phyloP scores from a whole-genome alignment of 2,797 vertebrate species.

The Podargus strigoides region DNA sequence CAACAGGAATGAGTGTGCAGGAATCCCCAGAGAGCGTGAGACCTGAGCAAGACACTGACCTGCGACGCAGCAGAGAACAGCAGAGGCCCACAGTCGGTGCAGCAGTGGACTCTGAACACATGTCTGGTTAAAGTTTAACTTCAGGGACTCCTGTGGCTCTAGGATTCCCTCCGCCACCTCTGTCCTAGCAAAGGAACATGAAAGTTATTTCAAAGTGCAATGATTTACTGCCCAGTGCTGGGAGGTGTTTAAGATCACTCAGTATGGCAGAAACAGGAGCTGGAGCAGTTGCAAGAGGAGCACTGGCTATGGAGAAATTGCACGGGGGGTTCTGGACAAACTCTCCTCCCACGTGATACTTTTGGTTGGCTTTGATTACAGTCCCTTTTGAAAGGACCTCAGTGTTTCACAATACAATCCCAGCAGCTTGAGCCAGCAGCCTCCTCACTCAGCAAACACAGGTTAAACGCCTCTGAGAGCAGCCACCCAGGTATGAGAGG shows the following conservation, averaged over 20 bases:
- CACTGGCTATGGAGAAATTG: background rate
- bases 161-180: slow-evolving; percentile 89
- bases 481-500: background rate
- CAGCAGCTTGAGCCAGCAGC: background rate
- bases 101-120: slow-evolving; percentile 87
- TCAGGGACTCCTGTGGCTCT: slow-evolving; percentile 86
- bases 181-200: slow-evolving; percentile 71
- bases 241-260: background rate
- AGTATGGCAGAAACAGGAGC: background rate
- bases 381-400: background rate
- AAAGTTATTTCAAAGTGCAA: background rate
- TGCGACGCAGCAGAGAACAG: slow-evolving; percentile 79
- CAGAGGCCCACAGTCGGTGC: slow-evolving; percentile 85
- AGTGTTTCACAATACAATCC: background rate
- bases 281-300: background rate
- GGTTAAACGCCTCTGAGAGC: background rate
- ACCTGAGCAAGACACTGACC: slow-evolving; percentile 71
- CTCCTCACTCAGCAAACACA: background rate
- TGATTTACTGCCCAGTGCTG: background rate
- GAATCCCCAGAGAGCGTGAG: background rate
- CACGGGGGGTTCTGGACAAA: background rate
- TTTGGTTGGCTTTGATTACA: background rate
- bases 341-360: background rate
- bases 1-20: rapidly evolving
- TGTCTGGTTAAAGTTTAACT: slow-evolving; percentile 84